These are phyloP conservation scores for Apodemus agrarius DNA, from an alignment of 2,797 vertebrate species.

Conservation along the genomic window DNA sequence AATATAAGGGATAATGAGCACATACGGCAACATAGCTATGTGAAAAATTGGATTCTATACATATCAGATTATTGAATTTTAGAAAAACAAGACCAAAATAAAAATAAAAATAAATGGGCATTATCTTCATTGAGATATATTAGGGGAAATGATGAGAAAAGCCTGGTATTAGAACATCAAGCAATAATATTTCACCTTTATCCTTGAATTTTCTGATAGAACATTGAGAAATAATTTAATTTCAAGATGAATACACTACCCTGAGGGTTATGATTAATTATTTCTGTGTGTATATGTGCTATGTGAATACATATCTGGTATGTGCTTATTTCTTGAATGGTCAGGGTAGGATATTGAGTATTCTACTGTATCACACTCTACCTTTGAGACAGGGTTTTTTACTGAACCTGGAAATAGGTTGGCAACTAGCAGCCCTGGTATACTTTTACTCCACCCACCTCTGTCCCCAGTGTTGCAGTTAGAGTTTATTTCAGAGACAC, in stretches of 20 bases:
- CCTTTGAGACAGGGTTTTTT: neutral
- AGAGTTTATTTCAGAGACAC: neutral
- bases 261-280: neutral
- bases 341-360: neutral
- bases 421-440: neutral
- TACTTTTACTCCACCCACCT: fast-evolving
- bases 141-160: neutral
- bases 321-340: neutral
- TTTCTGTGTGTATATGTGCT: neutral
- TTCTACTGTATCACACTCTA: neutral
- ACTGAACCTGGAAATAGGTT: neutral
- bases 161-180: neutral
- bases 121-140: neutral
- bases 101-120: neutral
- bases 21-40: neutral
- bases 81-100: neutral
- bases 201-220: neutral
- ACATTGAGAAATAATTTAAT: neutral
- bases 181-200: neutral
- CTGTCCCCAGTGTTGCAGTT: neutral
- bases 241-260: neutral
- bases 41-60: neutral
- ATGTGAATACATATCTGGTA: too few relatives aligned
- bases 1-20: neutral
- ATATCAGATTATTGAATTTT: neutral